Evolutionary conservation across 1,140 invertebrate species (phyloP), one percentile per base, ranked within the genome.

Genomic region (Cheumatopsyche charites): DNA sequence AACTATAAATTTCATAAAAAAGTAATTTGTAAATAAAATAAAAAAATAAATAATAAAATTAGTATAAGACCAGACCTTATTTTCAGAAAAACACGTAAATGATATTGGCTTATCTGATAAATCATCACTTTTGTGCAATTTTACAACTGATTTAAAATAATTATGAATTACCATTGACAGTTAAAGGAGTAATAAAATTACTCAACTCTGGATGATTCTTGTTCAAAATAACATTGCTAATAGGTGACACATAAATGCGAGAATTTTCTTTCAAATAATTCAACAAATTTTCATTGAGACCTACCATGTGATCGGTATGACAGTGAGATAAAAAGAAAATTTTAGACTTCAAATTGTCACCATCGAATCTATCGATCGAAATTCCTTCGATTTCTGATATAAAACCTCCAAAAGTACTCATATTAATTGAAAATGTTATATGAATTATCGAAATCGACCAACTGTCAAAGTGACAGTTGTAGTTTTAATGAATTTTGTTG

Each of bases 261-360:
- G 77, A 79, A 74, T 66, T 72, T n/a, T 67, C 67, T n/a, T 42
- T 41, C n/a, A 52, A 43, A 23, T 42, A 19, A 0, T 52, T 15
- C 6, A 67, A 26, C 52, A 49, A 23, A 70, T 71, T 36, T 36
- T 36, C n/a, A 67, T 42, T 23, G 9, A 92, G 77, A 7, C 90
- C 90, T n/a, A 78, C 68, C 79, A 88, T 89, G 73, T 92, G 91
- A 82, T 92, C 90, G 1, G 71, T 72, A 74, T 91, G 90, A 75
- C 84, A 89, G 78, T 91, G 90, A 25, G 87, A 88, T 23, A 91
- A 77, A 77, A 91, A 90, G 81, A 86, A 91, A n/a, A 83, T 82
- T 25, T 79, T 80, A 0, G 86, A 86, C 19, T 81, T 71, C n/a
- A 84, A 76, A 77, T 86, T 86, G 19, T 80, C 67, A 13, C 75